A percentile compares a stretch with the other conserved stretches of the same genome.
Evolutionary conservation across 2,797 vertebrate species (phyloP).

Genomic region (Apogon hyalosoma): DNA sequence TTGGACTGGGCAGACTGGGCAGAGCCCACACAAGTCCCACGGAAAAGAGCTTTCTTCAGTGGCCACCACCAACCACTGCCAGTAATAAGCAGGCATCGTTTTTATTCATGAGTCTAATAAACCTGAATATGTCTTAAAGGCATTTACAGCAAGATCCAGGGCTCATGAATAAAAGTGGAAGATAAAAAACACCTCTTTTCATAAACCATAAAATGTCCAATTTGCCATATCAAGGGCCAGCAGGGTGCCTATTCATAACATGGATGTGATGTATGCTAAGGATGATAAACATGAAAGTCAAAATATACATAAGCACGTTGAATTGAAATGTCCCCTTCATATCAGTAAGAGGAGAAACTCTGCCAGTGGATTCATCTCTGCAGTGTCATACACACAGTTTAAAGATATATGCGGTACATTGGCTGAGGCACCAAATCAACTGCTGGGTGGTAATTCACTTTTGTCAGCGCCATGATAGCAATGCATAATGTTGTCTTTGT

Average conservation of each 20-base stretch:
- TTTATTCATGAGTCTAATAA: constrained; percentile 81
- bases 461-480: constrained; percentile 70
- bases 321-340: constrained; percentile 72
- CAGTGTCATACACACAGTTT: constrained; percentile 57
- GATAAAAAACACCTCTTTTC: constrained; percentile 79
- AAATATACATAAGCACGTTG: constrained; percentile 75
- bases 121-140: constrained; percentile 77
- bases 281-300: constrained; percentile 83
- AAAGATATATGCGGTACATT: constrained; percentile 76
- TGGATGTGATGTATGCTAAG: constrained; percentile 76
- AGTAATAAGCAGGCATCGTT: constrained; percentile 56
- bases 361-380: constrained; percentile 71
- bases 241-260: constrained; percentile 80
- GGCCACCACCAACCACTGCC: constrained; percentile 39
- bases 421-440: constrained; percentile 74
- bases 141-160: constrained; percentile 64
- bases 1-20: constrained; percentile 23
- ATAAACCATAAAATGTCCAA: constrained; percentile 86
- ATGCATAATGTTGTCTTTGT: constrained; percentile 67
- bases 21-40: constrained; percentile 12
- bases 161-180: constrained; percentile 79
- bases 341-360: constrained; percentile 76
- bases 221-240: constrained; percentile 84
- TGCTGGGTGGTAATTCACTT: constrained; percentile 73
- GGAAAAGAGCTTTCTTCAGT: constrained; percentile 31